phyloP scores from a whole-genome alignment of 2,797 vertebrate genomes.

The Heteromormyrus szaboi region DNA sequence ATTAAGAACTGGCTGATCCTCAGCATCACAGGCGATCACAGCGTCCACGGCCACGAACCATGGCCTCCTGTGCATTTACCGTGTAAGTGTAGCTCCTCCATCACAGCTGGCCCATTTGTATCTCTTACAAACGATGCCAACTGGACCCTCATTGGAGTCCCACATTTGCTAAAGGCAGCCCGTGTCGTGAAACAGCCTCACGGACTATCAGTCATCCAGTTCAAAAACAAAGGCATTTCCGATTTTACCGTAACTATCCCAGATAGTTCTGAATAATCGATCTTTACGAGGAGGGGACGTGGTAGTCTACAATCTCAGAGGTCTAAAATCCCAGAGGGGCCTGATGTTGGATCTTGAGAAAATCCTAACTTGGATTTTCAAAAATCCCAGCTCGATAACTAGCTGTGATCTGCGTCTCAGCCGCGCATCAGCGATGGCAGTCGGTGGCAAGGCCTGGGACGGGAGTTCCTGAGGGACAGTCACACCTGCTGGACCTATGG shows the following conservation, averaged over 20 bases:
- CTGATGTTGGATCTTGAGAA: not conserved
- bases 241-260: not conserved
- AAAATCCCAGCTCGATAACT: not conserved
- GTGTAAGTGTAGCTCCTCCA: not conserved
- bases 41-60: not conserved
- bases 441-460: not conserved
- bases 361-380: not conserved
- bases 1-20: conserved; percentile 21
- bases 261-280: not conserved
- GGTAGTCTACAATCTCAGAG: not conserved
- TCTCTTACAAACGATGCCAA: not conserved
- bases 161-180: not conserved
- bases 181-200: not conserved
- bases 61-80: not conserved
- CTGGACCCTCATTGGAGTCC: not conserved
- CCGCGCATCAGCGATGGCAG: not conserved
- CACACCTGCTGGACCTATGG: not conserved
- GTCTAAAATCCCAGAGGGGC: not conserved
- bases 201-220: not conserved
- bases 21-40: not conserved
- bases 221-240: not conserved
- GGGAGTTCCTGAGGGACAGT: not conserved
- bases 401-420: not conserved
- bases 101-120: not conserved
- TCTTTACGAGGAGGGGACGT: not conserved